Evolutionary conservation across 2,797 vertebrate species (phyloP), one percentile per base, ranked within the genome.

Genomic region (Buceros bicornis): DNA sequence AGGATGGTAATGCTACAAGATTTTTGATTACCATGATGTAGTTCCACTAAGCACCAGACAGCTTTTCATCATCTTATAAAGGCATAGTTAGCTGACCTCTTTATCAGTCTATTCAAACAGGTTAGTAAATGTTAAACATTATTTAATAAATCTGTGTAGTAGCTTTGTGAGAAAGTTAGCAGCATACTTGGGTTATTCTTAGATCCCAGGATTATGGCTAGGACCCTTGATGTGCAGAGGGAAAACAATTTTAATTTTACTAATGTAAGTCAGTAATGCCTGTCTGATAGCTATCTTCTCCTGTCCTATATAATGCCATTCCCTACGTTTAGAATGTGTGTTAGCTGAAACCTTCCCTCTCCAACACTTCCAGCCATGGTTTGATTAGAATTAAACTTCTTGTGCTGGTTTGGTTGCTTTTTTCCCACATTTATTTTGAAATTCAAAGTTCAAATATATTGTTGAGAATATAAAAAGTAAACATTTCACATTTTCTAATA

Each of bases 41-140:
- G 35, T 67, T 90, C 16, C 40, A 82, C 26, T 53, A 35, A 81
- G 18, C 28, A 81, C 20, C 57, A 56, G 28, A 37, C 64, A 66
- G 70, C 31, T 91, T 89, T 79, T 45, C 24, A 62, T 87, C 58
- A 93, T 93, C 48, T 65, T 24, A 54, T 91, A 60, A 65, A 90
- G 43, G 14, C 11, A 14, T 13, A 47, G 35, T 78, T 91, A 87
- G 82, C 16, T 88, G 67, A 64, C 21, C 31, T 88, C 33, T 70
- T 83, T 6, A 72, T 48, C 31, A 28, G 13, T 54, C 21, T 26
- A 18, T n/a, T 25, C 13, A 26, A 35, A 21, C 21, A 86, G 60
- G 35, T 89, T 67, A 88, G 24, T 33, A 82, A 88, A 67, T 65
- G 42, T 77, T 78, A 57, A 70, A 89, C 66, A 31, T 12, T 0